Conservation (phyloP, 2,888 invertebrate species). For the Folsomia manolachei region DNA sequence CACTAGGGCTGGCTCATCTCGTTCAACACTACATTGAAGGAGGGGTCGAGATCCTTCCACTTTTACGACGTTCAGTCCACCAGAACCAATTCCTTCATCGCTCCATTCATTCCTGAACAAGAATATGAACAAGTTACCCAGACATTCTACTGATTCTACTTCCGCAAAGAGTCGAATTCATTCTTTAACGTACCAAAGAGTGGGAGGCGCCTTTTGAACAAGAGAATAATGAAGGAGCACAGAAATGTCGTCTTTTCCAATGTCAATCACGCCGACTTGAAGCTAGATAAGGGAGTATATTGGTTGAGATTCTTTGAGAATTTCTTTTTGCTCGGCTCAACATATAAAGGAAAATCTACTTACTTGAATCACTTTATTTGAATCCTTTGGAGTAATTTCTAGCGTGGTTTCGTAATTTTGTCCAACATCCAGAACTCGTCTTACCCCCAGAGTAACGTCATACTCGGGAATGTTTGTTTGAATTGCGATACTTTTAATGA, state of each 20-base stretch:
- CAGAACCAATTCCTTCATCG: background rate
- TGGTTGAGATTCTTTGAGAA: no score
- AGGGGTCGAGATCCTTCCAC: slow-evolving; percentile 43
- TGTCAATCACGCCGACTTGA: slow-evolving; percentile 46
- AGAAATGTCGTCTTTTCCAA: slow-evolving; percentile 40
- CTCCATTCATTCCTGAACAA: slow-evolving; percentile 26
- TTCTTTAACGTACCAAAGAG: slow-evolving; percentile 36
- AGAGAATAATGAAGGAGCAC: slow-evolving; percentile 45
- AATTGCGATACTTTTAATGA: slow-evolving; percentile 38
- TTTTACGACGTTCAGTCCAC: slow-evolving; percentile 31
- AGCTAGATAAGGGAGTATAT: slow-evolving; percentile 31
- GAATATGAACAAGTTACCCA: no score
- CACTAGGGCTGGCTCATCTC: slow-evolving; percentile 37
- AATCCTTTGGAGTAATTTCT: slow-evolving; percentile 36
- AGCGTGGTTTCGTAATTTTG: slow-evolving; percentile 31
- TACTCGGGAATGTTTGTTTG: slow-evolving; percentile 44
- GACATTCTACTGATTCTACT: no score
- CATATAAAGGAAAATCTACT: no score
- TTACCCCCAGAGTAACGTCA: slow-evolving; percentile 20
- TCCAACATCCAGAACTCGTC: slow-evolving; percentile 30
- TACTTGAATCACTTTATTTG: slow-evolving; percentile 45
- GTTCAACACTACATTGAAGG: slow-evolving; percentile 31
- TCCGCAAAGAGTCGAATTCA: background rate
- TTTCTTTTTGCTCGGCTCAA: no score
- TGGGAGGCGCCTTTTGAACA: slow-evolving; percentile 23